Evolutionary conservation across 2,888 invertebrate species (phyloP).

Genomic region (Tridacna gigas): DNA sequence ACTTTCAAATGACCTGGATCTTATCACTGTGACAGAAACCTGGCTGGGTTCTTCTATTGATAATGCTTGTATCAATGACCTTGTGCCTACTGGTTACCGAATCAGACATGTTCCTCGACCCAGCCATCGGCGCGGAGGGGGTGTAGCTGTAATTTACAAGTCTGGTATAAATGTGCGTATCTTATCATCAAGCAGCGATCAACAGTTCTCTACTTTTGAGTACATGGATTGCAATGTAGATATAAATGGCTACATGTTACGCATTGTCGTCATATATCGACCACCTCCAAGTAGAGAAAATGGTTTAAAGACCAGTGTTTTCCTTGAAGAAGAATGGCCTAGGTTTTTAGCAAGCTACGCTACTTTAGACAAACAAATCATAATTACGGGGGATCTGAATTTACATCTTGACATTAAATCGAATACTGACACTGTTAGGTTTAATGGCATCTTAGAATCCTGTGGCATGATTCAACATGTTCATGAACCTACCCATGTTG

Average conservation of each 20-base stretch:
- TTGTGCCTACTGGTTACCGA: constrained; percentile 27
- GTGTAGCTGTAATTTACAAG: constrained; percentile 34
- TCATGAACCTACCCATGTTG: constrained; percentile 39
- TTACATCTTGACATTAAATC: background rate
- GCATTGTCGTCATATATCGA: constrained; percentile 6
- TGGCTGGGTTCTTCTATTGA: constrained; percentile 41
- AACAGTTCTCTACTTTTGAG: constrained; percentile 30
- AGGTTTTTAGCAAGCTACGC: background rate
- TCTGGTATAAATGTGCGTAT: constrained; percentile 1
- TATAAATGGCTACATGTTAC: constrained; percentile 15
- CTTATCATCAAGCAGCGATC: constrained; percentile 26
- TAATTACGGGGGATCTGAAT: background rate
- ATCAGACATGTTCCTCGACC: constrained; percentile 39
- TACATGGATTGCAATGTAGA: background rate
- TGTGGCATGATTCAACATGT: constrained; percentile 44
- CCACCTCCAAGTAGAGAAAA: background rate
- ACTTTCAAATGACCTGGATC: constrained; percentile 31
- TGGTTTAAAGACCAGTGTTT: background rate
- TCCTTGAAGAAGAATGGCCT: constrained; percentile 43
- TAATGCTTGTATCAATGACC: constrained; percentile 32
- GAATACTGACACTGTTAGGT: background rate
- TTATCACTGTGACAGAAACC: constrained; percentile 42
- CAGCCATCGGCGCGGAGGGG: constrained; percentile 26
- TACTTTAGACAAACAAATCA: background rate
- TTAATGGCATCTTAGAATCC: constrained; percentile 18